A percentile compares a stretch with the other conserved stretches of the same genome.
Conservation (phyloP, 1,140 invertebrate genomes). For the Tenebrio molitor region DNA sequence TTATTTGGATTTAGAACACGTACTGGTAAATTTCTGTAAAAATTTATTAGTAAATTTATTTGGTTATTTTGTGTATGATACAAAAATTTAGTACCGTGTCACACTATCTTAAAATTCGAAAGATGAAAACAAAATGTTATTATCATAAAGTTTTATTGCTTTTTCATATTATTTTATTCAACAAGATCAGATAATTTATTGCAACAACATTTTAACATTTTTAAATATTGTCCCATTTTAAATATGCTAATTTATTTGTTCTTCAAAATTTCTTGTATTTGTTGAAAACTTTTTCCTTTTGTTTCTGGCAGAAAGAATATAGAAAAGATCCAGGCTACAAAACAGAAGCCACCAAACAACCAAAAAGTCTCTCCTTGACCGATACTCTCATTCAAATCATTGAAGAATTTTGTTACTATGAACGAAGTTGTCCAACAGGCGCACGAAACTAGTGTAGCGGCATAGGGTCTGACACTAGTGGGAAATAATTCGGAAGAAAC, state of each 20-base stretch:
- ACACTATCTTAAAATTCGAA: no score
- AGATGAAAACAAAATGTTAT: no score
- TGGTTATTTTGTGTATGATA: no score
- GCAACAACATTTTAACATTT: background rate
- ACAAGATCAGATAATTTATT: background rate
- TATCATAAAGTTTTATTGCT: background rate
- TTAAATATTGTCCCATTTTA: no score
- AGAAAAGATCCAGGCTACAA: slow-evolving; percentile 28
- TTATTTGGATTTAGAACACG: no score
- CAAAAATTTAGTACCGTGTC: no score
- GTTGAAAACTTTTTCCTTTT: slow-evolving; percentile 44
- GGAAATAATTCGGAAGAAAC: no score
- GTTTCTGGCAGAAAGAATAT: slow-evolving; percentile 37
- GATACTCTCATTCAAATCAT: slow-evolving; percentile 71
- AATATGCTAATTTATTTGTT: background rate
- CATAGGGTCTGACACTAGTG: background rate
- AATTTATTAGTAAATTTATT: no score
- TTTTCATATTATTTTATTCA: background rate
- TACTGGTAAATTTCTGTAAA: no score
- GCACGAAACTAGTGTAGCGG: background rate
- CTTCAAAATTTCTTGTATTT: slow-evolving; percentile 47
- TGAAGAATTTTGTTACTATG: no score
- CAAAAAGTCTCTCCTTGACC: slow-evolving; percentile 77
- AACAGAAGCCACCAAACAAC: no score
- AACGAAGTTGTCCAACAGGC: background rate